Percentiles rank a stretch among this genome's conserved stretches.
phyloP scores from a whole-genome alignment of 2,888 invertebrate genomes.

The Thysanoteuthis rhombus region DNA sequence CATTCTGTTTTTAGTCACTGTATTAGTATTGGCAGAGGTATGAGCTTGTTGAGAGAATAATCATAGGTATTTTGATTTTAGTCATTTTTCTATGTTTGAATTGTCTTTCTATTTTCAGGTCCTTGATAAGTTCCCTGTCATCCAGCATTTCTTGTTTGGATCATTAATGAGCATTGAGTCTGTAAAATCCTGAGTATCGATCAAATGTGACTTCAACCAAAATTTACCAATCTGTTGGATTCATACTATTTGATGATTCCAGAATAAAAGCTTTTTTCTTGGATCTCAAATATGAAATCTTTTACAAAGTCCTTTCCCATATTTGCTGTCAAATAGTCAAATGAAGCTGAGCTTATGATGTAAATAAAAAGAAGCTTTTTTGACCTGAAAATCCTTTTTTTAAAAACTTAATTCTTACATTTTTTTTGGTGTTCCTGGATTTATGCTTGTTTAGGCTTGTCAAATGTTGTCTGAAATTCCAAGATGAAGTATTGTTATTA shows the following conservation, averaged over 20 bases:
- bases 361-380: neutral
- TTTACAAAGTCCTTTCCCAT: neutral
- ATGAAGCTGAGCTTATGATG: neutral
- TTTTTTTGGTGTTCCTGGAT: no score
- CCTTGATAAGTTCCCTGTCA: conserved; percentile 89
- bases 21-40: no score
- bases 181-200: conserved; percentile 35
- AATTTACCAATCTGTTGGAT: neutral
- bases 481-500: no score
- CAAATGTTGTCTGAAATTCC: no score
- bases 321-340: neutral
- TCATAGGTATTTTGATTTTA: no score
- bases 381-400: neutral
- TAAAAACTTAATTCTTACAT: no score
- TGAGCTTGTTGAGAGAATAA: no score
- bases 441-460: no score
- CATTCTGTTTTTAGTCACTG: no score
- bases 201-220: conserved; percentile 12
- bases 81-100: neutral
- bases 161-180: conserved; percentile 81
- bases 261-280: neutral
- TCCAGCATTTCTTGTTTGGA: conserved; percentile 94
- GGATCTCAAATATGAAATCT: neutral
- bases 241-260: neutral
- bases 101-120: conserved; percentile 71